These are phyloP conservation scores for Tiliacea aurago DNA, from an alignment of 2,888 invertebrate species.

Conservation along the genomic window DNA sequence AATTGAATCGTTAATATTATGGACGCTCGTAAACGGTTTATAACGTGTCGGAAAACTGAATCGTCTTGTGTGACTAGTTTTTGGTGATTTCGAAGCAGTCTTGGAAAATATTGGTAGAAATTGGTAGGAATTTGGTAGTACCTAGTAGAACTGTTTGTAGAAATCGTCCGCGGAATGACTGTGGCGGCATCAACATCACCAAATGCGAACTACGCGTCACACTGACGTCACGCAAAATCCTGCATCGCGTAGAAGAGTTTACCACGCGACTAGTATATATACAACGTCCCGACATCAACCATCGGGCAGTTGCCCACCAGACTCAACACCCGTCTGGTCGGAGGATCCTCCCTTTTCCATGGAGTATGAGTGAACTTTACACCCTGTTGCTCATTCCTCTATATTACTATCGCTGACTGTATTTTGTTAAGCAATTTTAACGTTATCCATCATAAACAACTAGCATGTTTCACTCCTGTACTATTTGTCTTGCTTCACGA, in stretches of 20 bases:
- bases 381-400: no score
- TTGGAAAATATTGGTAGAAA: background rate
- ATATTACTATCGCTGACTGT: no score
- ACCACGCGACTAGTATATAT: no score
- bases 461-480: background rate
- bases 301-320: no score
- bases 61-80: slow-evolving; percentile 30
- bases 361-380: no score
- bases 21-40: slow-evolving; percentile 52
- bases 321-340: no score
- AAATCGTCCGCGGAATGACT: background rate
- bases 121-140: background rate
- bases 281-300: no score
- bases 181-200: no score
- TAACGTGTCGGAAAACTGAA: slow-evolving; percentile 49
- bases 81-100: slow-evolving; percentile 8
- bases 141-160: background rate
- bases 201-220: no score
- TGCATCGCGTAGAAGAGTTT: background rate
- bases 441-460: no score
- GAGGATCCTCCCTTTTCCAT: no score
- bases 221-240: background rate
- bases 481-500: background rate
- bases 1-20: slow-evolving; percentile 62
- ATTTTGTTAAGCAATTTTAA: no score